Percentiles rank a stretch among this genome's conserved stretches.
phyloP scores from a whole-genome alignment of 2,888 invertebrate genomes.

The Trissolcus brochymenae region DNA sequence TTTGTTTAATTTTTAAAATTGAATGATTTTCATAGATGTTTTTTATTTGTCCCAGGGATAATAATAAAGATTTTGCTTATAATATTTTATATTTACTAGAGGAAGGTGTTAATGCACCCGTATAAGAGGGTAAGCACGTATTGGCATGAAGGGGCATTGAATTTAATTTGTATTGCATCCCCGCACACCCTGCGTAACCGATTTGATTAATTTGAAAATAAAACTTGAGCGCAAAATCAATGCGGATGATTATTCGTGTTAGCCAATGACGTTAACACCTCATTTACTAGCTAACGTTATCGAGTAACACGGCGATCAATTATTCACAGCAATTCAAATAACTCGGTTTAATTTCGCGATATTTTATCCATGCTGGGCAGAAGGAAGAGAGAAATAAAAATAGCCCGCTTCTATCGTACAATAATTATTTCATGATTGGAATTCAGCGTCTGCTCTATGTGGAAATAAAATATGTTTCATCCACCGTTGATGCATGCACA shows the following conservation, averaged over 20 bases:
- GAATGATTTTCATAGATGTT: no score
- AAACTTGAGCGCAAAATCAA: background rate
- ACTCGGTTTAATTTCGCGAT: conserved; percentile 30
- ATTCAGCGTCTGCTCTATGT: conserved; percentile 28
- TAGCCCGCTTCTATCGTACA: conserved; percentile 16
- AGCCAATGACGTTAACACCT: conserved; percentile 4
- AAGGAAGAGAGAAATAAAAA: conserved; percentile 8
- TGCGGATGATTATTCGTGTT: background rate
- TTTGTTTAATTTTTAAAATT: no score
- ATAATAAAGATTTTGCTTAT: no score
- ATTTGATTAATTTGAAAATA: background rate
- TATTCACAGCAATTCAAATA: conserved; percentile 18
- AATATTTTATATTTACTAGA: no score
- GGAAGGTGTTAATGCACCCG: no score
- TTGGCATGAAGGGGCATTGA: conserved; percentile 29
- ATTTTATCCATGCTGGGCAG: conserved; percentile 5
- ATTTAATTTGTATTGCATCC: conserved; percentile 12
- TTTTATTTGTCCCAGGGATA: no score
- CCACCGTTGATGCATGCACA: conserved; percentile 54
- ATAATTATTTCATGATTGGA: conserved; percentile 37
- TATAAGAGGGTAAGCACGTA: conserved; percentile 2
- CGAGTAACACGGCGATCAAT: background rate
- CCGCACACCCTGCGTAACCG: background rate
- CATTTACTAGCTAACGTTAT: conserved; percentile 8
- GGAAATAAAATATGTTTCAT: conserved; percentile 50